Evolutionary conservation across 2,888 invertebrate species (phyloP), one percentile per base, ranked within the genome.

Genomic region (Athalia circularis): DNA sequence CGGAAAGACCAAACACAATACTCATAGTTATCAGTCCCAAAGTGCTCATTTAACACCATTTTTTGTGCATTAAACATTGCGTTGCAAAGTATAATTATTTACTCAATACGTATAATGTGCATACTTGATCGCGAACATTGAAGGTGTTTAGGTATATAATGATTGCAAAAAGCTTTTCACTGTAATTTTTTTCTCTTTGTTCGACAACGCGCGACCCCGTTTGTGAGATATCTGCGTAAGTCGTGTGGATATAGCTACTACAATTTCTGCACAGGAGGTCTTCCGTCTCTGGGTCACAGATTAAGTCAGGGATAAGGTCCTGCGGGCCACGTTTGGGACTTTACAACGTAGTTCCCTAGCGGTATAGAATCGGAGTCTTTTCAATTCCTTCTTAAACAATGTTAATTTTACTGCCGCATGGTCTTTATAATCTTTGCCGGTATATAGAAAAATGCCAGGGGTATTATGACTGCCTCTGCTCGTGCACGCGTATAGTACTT

Each of bases 351-450:
- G 29, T 50, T 50, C 62, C 75, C 15, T 4, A 29, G 43, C 43
- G 48, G 13, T 43, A 50, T 3, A 62, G 62, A 48, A 64, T 75
- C 62, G 75, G 50, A 75, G 75, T 75, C 75, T 64, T 75, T 75
- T 75, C 75, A 75, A 75, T 62, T 75, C 75, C 48, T 62, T 29
- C 62, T 75, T 75, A 75, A 75, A 75, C 75, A 75, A 75, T 75
- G 62, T 75, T 64, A 48, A 52, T 64, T 75, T 75, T 75, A 75
- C 6, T 50, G 62, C 75, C 64, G 47, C 59, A 72, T 75, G 43
- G 75, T 75, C 50, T 75, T 52, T 75, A 75, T 75, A 75, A 75
- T 75, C 75, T 75, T 64, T 75, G 75, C 62, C 75, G 75, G 75
- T 75, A 75, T 74, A 47, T 8, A 15, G 62, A 8, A n/a, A 62